Evolutionary conservation across 2,113 vertebrate genomes (phyloP), one percentile per base, ranked within the genome.

Genomic region (Eurystomus gularis): DNA sequence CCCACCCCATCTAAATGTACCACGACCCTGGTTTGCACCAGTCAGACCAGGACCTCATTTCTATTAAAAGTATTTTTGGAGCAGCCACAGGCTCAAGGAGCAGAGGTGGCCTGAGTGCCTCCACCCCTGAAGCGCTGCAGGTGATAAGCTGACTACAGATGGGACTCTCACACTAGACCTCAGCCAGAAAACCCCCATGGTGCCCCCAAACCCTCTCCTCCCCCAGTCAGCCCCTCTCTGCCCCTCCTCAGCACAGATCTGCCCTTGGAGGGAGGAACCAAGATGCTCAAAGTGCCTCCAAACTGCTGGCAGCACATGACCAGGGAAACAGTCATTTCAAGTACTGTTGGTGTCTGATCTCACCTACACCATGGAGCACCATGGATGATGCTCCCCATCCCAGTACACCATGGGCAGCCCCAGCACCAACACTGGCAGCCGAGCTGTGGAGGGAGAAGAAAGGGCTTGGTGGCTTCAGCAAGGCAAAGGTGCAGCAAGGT

Each of bases 401-500:
- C 29, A 3, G 3, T 5, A 4, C 2, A 1, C 33, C 4, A 0
- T 2, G 2, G 31, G 57, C 66, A 55, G 76, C 29, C 19, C 49
- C 37, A 7, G 49, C 7, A 15, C 68, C 29, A 24, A 14, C 5
- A 3, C 28, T 2, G 0, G 20, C 49, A 40, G 29, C 69, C 6
- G 1, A 35, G 72, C 68, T 9, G 2, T 1, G 2, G 31, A 31
- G 40, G 64, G n/a, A 58, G 39, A 33, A 26, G 18, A 55, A 15
- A 31, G 24, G 42, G 25, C 3, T 60, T 2, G 29, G 37, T 19
- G 9, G 39, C 39, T 51, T 37, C n/a, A 37, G 37, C 46, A 10
- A 5, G 25, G 49, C 42, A n/a, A 21, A 51, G 29, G 13, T 5
- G 25, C 3, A 6, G 64, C 46, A 25, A 40, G 31, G 48, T 8